phyloP scores from a whole-genome alignment of 37 sponge, comb jelly and placozoan genomes.

The Hormiphora californensis region DNA sequence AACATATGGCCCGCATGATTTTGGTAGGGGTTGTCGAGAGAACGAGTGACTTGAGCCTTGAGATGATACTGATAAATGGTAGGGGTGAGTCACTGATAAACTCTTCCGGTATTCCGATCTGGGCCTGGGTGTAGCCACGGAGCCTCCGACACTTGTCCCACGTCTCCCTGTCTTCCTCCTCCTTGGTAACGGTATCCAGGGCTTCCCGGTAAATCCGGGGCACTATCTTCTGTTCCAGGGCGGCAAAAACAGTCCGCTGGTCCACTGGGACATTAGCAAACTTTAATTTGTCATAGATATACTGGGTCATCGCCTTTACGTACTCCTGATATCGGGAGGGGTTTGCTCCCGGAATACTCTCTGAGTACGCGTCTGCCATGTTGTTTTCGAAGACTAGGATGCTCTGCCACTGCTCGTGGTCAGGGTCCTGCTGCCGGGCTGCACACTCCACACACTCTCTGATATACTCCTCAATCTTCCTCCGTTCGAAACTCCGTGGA shows the following conservation, averaged over 20 bases:
- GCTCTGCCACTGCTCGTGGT: constrained; percentile 19
- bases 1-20: constrained; percentile 25
- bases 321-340: constrained; percentile 43
- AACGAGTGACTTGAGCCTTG: not conserved
- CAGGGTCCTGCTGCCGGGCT: not conserved
- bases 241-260: not conserved
- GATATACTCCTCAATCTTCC: constrained; percentile 53
- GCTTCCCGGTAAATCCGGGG: not conserved
- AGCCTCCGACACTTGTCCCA: not conserved
- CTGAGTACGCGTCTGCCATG: constrained; percentile 10
- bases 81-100: not conserved
- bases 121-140: constrained; percentile 31
- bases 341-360: constrained; percentile 37
- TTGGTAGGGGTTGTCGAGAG: constrained; percentile 15
- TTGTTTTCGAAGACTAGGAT: constrained; percentile 41
- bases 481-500: not conserved
- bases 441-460: constrained; percentile 29
- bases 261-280: not conserved
- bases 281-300: constrained; percentile 42
- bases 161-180: not conserved
- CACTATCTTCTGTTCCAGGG: constrained; percentile 24
- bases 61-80: not conserved
- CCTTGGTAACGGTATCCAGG: not conserved
- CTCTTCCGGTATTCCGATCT: constrained; percentile 22
- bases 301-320: constrained; percentile 15